Base-by-base conservation (phyloP, 2,113 vertebrate species). In the Martes martes region DNA sequence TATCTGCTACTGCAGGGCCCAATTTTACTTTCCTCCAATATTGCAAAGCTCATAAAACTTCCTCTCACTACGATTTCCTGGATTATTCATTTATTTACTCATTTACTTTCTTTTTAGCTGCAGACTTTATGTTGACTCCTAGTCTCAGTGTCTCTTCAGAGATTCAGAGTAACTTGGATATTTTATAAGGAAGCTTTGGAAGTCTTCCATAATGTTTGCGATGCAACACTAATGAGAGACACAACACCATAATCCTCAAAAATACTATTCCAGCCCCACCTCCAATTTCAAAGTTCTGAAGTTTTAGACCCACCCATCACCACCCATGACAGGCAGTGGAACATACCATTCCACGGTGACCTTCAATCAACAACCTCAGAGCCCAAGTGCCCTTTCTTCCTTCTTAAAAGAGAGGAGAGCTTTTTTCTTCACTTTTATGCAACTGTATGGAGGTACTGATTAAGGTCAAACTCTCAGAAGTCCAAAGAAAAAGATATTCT, bases 11-110 rank as follows among this genome's bases (percentile, higher is more conserved):
- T 57, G 9, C 26, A 55, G 45, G 85, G 26, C 7, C n/a, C 79
- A 78, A 45, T 78, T 95, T 96, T 90, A 36, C 39, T 96, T 96
- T 85, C 57, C 73, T 76, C 57, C 57, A 80, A 19, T 69, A 81
- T 28, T 74, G 6, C 2, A 87, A 90, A 88, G 42, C 14, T 92
- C 92, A 92, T n/a, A 92, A 83, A 94, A 87, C 8, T 61, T 61
- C 7, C 10, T 78, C 8, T 88, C 21, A 71, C 14, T 76, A 14
- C 47, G 31, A 95, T 69, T 91, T 86, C 33, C 47, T 83, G 11
- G 16, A 39, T 55, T 55, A 52, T 57, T 96, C 4, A 36, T 19
- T 96, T 85, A 85, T 63, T 76, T 39, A 50, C 10, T 82, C 73
- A 94, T 79, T 84, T n/a, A 78, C 61, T 76, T 61, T 45, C 19